Conservation (phyloP, 2,113 vertebrate species). For the Lipophrys pholis region DNA sequence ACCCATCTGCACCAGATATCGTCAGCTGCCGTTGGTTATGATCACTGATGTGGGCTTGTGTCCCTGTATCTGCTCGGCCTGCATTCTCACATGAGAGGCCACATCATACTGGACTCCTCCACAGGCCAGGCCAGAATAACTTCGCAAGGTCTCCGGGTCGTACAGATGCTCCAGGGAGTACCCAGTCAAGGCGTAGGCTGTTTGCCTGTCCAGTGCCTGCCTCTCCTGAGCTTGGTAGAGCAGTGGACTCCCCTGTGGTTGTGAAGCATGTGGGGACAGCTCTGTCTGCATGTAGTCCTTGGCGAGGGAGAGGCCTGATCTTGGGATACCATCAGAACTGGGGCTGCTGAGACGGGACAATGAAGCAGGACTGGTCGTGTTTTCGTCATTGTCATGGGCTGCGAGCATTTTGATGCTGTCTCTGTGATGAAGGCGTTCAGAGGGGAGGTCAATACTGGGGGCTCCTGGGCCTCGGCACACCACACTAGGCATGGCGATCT, state of each 20-base stretch:
- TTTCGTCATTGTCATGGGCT: slow-evolving; percentile 80
- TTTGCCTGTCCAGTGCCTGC: slow-evolving; percentile 91
- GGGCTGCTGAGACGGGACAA: slow-evolving; percentile 96
- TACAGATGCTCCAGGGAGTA: slow-evolving; percentile 98
- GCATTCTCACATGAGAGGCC: slow-evolving; percentile 96
- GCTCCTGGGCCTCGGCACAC: slow-evolving; percentile 85
- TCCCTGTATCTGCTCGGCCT: slow-evolving; percentile 93
- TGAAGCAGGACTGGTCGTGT: slow-evolving; percentile 89
- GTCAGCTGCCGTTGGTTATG: slow-evolving; percentile 99
- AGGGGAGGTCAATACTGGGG: slow-evolving; percentile 80
- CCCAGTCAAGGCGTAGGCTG: slow-evolving; percentile 94
- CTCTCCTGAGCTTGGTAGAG: slow-evolving; percentile 85
- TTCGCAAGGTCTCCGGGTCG: slow-evolving; percentile 92
- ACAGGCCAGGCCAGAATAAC: slow-evolving; percentile 90
- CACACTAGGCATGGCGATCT: slow-evolving; percentile 87
- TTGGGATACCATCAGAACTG: slow-evolving; percentile 76
- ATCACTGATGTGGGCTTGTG: slow-evolving; percentile 99
- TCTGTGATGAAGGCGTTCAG: slow-evolving; percentile 77
- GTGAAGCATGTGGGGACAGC: slow-evolving; percentile 89
- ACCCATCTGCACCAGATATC: slow-evolving; percentile 39
- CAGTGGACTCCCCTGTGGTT: slow-evolving; percentile 85
- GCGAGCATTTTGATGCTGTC: slow-evolving; percentile 79
- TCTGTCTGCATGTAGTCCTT: slow-evolving; percentile 96
- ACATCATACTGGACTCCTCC: slow-evolving; percentile 91
- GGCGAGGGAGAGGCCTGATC: slow-evolving; percentile 89